A percentile compares a stretch with the other conserved stretches of the same genome.
Conservation (phyloP, 2,113 vertebrate genomes). For the Apteryx owenii region DNA sequence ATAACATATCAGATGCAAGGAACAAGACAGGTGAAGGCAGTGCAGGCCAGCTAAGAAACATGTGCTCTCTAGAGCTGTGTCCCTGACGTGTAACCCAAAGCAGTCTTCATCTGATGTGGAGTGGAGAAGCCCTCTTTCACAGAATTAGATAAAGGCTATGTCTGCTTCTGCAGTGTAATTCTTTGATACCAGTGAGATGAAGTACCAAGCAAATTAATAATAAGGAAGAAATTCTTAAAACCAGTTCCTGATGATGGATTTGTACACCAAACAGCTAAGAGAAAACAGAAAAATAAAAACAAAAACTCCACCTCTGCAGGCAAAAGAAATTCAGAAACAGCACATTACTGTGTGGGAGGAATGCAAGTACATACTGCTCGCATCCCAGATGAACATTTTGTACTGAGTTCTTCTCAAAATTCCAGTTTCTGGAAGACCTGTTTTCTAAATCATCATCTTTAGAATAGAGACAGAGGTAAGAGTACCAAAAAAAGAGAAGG, state of each 20-base stretch:
- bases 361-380: neutral
- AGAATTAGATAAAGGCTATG: neutral
- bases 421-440: neutral
- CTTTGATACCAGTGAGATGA: neutral
- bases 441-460: neutral
- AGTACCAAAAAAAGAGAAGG: neutral
- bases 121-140: neutral
- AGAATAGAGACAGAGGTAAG: neutral
- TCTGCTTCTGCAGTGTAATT: neutral
- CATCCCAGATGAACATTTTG: neutral
- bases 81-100: neutral
- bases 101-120: neutral
- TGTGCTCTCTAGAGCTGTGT: accelerated
- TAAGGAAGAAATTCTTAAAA: neutral
- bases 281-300: neutral
- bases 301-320: neutral
- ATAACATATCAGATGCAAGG: neutral
- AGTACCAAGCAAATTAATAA: neutral
- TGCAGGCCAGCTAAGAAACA: neutral
- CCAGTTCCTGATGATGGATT: neutral
- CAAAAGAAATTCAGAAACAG: neutral
- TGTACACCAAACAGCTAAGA: neutral
- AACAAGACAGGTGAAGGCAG: too few relatives aligned
- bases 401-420: conserved; percentile 10
- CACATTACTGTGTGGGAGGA: neutral